phyloP scores from a whole-genome alignment of 2,888 invertebrate species.

The Harpagoxenus sublaevis region DNA sequence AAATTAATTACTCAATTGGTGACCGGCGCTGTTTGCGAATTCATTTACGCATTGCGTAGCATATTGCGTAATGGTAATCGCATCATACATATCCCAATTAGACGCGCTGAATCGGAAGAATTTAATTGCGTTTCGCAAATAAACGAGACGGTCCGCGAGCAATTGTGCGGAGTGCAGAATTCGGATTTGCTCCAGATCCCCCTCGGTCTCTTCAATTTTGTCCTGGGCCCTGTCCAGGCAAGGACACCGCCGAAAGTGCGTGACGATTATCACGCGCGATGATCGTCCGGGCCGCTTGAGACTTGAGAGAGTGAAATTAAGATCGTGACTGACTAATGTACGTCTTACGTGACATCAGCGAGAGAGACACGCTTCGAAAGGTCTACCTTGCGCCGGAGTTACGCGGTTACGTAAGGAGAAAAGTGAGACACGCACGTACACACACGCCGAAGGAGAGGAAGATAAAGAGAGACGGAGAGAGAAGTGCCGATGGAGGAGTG shows the following conservation, averaged over 20 bases:
- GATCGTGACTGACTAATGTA: constrained; percentile 72
- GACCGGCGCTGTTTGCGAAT: not conserved
- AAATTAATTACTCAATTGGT: not conserved
- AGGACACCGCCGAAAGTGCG: constrained; percentile 24
- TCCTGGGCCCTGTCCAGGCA: not conserved
- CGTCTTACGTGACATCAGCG: constrained; percentile 75
- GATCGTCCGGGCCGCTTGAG: constrained; percentile 62
- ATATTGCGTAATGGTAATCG: not conserved
- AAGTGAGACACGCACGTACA: constrained; percentile 61
- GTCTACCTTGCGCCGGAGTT: constrained; percentile 76
- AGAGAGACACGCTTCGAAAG: constrained; percentile 74
- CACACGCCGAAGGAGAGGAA: constrained; percentile 8
- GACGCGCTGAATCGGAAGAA: not conserved
- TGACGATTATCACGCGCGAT: not conserved
- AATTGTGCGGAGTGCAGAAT: not conserved
- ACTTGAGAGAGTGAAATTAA: constrained; percentile 74
- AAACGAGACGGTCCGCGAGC: not conserved
- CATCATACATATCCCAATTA: not conserved
- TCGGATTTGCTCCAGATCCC: not conserved
- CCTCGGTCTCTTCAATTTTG: not conserved
- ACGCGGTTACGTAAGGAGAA: constrained; percentile 75
- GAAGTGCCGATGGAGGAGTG: not conserved
- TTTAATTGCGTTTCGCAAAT: not conserved
- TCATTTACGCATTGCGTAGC: not conserved
- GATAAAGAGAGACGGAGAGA: constrained; percentile 22